These are phyloP conservation scores for Cromileptes altivelis DNA, from an alignment of 2,113 vertebrate genomes.

Conservation along the genomic window DNA sequence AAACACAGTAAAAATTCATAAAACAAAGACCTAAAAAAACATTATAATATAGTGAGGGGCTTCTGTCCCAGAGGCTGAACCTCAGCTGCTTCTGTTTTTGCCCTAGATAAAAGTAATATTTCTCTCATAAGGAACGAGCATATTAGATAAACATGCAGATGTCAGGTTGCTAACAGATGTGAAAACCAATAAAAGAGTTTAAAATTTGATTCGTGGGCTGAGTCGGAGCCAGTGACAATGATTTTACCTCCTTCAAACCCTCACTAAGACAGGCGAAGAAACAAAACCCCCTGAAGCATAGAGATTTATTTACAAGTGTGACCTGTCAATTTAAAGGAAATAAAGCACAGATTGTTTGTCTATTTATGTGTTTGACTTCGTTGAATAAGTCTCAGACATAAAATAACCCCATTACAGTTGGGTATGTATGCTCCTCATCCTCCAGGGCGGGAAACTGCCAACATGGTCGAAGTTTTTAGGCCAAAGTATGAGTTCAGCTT, in stretches of 20 bases:
- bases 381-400: neutral
- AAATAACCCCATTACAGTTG: neutral
- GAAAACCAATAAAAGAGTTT: constrained; percentile 39
- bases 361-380: neutral
- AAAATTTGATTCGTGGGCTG: constrained; percentile 33
- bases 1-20: neutral
- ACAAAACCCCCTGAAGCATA: neutral
- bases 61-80: neutral
- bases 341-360: neutral
- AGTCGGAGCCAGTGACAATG: constrained; percentile 10
- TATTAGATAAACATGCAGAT: constrained; percentile 52
- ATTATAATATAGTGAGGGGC: neutral
- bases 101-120: neutral
- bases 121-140: constrained; percentile 1
- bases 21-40: neutral
- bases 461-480: neutral
- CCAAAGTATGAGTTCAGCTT: neutral
- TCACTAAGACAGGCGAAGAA: neutral
- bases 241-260: constrained; percentile 14
- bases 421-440: neutral
- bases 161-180: constrained; percentile 21
- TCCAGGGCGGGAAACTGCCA: neutral
- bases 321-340: constrained; percentile 31
- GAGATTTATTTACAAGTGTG: neutral
- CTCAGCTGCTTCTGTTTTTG: neutral